These are phyloP conservation scores for Promerops cafer DNA, from an alignment of 2,113 vertebrate genomes.

Conservation along the genomic window DNA sequence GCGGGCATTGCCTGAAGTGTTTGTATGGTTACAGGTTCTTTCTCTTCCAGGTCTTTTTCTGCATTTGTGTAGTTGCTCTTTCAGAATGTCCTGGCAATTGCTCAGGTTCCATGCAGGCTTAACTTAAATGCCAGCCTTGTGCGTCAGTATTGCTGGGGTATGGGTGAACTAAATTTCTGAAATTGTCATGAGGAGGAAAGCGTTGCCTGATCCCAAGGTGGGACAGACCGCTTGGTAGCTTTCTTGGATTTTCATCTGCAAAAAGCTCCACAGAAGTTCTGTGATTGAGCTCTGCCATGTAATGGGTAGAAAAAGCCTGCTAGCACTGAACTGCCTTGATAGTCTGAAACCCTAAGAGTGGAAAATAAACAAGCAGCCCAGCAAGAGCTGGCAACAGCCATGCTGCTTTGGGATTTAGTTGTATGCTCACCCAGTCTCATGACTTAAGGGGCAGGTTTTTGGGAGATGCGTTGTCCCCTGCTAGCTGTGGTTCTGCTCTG, in stretches of 20 bases:
- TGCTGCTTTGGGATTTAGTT: neutral
- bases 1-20: neutral
- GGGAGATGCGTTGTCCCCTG: neutral
- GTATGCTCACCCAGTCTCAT: neutral
- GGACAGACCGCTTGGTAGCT: neutral
- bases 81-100: neutral
- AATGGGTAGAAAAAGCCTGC: neutral
- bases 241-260: neutral
- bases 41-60: neutral
- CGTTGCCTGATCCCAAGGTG: neutral
- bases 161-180: neutral
- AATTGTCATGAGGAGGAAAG: rapidly evolving
- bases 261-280: neutral
- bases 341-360: neutral
- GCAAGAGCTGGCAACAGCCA: neutral
- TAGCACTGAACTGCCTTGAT: neutral
- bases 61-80: neutral
- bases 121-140: neutral
- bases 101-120: neutral
- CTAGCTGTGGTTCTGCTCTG: neutral
- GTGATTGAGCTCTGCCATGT: neutral
- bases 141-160: neutral
- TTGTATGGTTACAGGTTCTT: neutral
- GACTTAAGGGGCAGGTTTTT: neutral
- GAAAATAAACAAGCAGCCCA: neutral